These are phyloP conservation scores for Champsocephalus gunnari DNA, from an alignment of 2,797 vertebrate genomes.

Conservation along the genomic window DNA sequence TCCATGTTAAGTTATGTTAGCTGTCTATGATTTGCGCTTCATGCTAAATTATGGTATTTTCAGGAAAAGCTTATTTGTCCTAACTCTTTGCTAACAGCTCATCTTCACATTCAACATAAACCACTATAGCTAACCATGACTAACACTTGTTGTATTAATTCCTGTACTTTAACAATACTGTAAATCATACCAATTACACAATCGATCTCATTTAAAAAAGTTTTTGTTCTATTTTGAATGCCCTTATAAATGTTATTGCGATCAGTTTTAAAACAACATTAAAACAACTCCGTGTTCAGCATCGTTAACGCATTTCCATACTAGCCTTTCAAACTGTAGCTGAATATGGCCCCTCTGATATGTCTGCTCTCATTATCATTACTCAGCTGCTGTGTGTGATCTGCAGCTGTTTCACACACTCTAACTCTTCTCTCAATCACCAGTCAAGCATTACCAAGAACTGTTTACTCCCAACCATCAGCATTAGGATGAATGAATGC, in stretches of 20 bases:
- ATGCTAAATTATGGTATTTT: not conserved
- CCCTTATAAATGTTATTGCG: not conserved
- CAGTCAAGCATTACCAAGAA: constrained; percentile 17
- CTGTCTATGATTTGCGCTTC: not conserved
- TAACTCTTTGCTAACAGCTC: not conserved
- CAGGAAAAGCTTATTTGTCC: not conserved
- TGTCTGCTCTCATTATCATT: not conserved
- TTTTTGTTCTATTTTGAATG: too few species aligned
- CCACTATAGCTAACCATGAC: not conserved
- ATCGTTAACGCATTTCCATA: not conserved
- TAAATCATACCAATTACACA: too few species aligned
- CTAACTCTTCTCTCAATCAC: constrained; percentile 27
- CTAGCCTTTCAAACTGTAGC: not conserved
- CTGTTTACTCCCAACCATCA: not conserved
- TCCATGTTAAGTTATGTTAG: not conserved
- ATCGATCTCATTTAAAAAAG: too few species aligned
- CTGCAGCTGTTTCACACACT: constrained; percentile 31
- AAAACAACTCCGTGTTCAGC: not conserved
- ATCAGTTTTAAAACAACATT: not conserved
- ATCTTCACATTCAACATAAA: not conserved
- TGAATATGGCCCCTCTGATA: not conserved
- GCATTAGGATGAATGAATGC: constrained; percentile 5
- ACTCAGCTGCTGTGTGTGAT: constrained; percentile 10
- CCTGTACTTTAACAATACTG: too few species aligned
- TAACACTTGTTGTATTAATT: not conserved